These are phyloP conservation scores for Glyphotaelius pellucidus DNA, from an alignment of 2,888 invertebrate species.

Conservation along the genomic window DNA sequence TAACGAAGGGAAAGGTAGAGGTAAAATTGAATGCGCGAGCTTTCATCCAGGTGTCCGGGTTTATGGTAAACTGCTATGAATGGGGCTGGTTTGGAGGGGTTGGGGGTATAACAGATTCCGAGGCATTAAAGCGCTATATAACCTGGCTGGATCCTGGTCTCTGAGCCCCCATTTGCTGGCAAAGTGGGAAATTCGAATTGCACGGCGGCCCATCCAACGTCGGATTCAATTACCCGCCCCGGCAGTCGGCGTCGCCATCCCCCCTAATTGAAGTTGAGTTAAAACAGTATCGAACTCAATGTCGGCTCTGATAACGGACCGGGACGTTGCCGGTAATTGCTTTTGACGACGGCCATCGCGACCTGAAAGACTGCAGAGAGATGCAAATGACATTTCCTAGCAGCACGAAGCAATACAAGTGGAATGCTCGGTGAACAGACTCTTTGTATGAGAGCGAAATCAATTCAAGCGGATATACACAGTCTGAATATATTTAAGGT, in stretches of 20 bases:
- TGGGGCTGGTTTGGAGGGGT: background rate
- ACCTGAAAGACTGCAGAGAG: constrained; percentile 12
- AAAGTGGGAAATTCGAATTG: constrained; percentile 64
- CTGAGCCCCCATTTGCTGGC: constrained; percentile 49
- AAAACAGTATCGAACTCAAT: constrained; percentile 63
- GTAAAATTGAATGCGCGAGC: background rate
- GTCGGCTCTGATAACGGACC: constrained; percentile 56
- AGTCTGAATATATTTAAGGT: background rate
- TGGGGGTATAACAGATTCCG: constrained; percentile 18
- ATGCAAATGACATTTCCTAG: constrained; percentile 27
- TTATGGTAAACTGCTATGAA: background rate
- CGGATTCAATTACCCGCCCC: constrained; percentile 63
- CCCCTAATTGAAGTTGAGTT: constrained; percentile 63
- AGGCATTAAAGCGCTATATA: constrained; percentile 24
- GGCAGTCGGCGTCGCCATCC: constrained; percentile 50
- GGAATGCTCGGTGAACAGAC: background rate
- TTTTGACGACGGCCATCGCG: constrained; percentile 50
- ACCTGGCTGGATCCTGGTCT: constrained; percentile 21
- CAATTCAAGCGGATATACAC: constrained; percentile 14
- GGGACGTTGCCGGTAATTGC: constrained; percentile 56
- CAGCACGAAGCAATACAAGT: background rate
- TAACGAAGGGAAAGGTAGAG: background rate
- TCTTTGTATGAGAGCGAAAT: background rate
- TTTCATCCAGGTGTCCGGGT: constrained; percentile 2
- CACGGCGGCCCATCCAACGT: constrained; percentile 52